Evolutionary conservation across 2,797 vertebrate genomes (phyloP).

Genomic region (Phylloscopus collybita): DNA sequence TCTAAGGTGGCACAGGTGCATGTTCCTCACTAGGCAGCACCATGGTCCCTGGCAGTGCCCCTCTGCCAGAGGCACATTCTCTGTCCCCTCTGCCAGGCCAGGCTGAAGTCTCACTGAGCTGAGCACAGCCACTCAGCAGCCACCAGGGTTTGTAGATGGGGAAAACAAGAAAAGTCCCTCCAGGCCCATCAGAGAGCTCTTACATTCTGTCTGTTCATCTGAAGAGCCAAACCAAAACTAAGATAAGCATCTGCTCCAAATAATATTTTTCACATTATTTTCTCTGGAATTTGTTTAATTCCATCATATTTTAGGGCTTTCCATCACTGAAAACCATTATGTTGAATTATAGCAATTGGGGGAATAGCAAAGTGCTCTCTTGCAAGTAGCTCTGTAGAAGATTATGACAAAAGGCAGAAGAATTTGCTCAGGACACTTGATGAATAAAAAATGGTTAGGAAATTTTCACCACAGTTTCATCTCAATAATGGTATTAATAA

Average conservation of each 20-base stretch:
- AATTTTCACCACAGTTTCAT: conserved; percentile 24
- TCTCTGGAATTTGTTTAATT: conserved; percentile 62
- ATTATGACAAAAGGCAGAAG: conserved; percentile 26
- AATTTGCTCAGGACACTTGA: neutral
- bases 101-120: neutral
- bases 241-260: neutral
- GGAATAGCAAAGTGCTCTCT: neutral
- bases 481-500: conserved; percentile 3
- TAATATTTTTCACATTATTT: conserved; percentile 58
- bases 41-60: neutral
- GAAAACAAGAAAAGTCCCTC: neutral
- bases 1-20: neutral
- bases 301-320: conserved; percentile 32
- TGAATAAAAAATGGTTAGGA: conserved; percentile 3
- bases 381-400: neutral
- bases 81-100: neutral
- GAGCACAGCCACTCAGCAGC: neutral
- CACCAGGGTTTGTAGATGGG: neutral
- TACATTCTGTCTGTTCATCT: neutral
- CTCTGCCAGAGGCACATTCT: neutral
- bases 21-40: neutral
- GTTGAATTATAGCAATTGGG: conserved; percentile 25
- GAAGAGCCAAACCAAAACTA: conserved; percentile 17
- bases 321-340: conserved; percentile 22
- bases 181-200: neutral